A percentile compares a stretch with the other conserved stretches of the same genome.
Conservation (phyloP, 2,797 vertebrate genomes). For the Psittacula echo region DNA sequence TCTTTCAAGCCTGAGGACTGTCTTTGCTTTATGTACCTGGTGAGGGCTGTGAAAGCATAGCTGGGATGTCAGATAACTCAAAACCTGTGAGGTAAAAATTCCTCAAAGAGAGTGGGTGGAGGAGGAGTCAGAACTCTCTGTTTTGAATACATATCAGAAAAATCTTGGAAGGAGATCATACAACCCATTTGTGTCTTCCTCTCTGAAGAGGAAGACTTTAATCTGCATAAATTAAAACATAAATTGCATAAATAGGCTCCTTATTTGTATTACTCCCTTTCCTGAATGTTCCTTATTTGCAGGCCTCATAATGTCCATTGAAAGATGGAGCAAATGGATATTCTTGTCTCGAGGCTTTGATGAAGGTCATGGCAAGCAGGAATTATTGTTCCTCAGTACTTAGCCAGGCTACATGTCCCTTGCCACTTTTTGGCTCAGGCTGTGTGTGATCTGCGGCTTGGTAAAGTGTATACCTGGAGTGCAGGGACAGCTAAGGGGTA, state of each 20-base stretch:
- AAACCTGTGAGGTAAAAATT: neutral
- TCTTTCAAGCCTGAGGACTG: neutral
- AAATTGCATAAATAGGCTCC: slow-evolving; percentile 20
- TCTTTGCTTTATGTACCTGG: neutral
- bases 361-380: neutral
- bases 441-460: neutral
- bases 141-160: neutral
- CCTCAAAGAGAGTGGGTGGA: neutral
- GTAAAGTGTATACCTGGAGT: neutral
- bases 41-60: neutral
- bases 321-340: neutral
- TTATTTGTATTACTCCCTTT: slow-evolving; percentile 8
- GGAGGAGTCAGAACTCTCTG: neutral
- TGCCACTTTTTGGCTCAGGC: neutral
- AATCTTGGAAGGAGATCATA: slow-evolving; percentile 70
- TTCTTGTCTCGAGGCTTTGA: neutral
- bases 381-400: neutral
- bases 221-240: slow-evolving; percentile 46
- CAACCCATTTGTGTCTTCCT: slow-evolving; percentile 17
- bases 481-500: neutral
- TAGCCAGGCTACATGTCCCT: neutral
- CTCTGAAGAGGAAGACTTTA: slow-evolving; percentile 63
- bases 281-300: neutral
- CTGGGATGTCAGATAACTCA: neutral
- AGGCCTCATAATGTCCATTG: neutral